Percentiles rank a stretch among this genome's conserved stretches.
These are phyloP conservation scores for Auanema sp. DNA, from an alignment of 2,888 invertebrate species.

Conservation along the genomic window DNA sequence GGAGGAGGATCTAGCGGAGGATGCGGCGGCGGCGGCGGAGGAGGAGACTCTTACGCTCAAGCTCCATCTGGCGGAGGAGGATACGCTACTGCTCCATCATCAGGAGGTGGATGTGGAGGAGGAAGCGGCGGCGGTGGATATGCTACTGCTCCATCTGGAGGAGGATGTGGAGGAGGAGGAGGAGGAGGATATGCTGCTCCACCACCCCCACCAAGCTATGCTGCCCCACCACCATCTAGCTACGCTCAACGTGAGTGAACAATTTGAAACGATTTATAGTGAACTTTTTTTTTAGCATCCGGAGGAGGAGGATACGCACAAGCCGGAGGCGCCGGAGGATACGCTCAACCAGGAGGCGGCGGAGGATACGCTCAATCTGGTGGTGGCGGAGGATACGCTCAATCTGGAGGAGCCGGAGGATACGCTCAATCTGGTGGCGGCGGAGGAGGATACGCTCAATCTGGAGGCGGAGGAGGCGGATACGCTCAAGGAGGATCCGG, in stretches of 20 bases:
- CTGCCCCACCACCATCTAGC: background rate
- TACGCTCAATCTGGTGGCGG: conserved; percentile 6
- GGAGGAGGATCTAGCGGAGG: conserved; percentile 12
- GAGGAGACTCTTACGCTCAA: conserved; percentile 19
- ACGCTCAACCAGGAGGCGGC: conserved; percentile 5
- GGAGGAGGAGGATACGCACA: conserved; percentile 21
- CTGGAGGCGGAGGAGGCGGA: conserved; percentile 1
- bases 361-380: conserved; percentile 16
- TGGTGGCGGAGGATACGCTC: conserved; percentile 14
- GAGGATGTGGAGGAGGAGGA: conserved; percentile 22
- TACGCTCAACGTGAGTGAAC: conserved; percentile 7
- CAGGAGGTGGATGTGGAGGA: conserved; percentile 27
- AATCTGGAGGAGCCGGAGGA: conserved; percentile 11
- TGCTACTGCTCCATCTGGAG: conserved; percentile 33
- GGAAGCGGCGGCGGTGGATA: conserved; percentile 22
- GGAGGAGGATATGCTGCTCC: conserved; percentile 18
- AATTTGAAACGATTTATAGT: background rate
- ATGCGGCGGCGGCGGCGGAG: conserved; percentile 13
- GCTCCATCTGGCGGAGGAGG: conserved; percentile 24
- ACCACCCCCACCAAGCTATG: conserved; percentile 10
- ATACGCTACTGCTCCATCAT: conserved; percentile 1
- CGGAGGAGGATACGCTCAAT: conserved; percentile 2
- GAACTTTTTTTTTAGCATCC: background rate
- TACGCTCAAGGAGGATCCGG: conserved; percentile 11
- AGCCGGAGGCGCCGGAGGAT: background rate